Evolutionary conservation across 2,797 vertebrate genomes (phyloP), one percentile per base, ranked within the genome.

Genomic region (Varecia variegata): DNA sequence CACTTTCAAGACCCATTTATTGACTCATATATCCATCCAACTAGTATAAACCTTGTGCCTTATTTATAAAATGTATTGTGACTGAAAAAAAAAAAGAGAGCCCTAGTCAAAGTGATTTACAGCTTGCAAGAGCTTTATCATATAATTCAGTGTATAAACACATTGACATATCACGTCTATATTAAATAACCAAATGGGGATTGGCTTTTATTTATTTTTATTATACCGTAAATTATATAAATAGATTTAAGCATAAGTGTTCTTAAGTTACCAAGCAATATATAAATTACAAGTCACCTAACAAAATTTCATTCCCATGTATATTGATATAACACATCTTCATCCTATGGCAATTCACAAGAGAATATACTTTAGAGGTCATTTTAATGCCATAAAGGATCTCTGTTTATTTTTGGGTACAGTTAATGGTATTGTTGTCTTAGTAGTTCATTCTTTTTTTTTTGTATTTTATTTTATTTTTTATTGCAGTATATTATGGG

Each of bases 1-100:
- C 35, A 47, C 56, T 82, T 97, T 70, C 67, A 56, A 77, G 95
- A 97, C 6, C 74, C 95, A 43, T 94, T 96, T 97, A 96, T 97
- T 95, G 82, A 95, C 65, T n/a, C 7, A 93, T 91, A 52, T 92
- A 87, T 95, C 90, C n/a, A 87, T 95, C 90, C n/a, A 81, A 96
- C 50, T 91, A 77, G 79, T 90, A 94, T 94, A 93, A 97, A 86
- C 30, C 97, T 89, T 94, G 94, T 83, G 43, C 58, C 81, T 94
- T 97, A 88, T 92, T 90, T 97, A 96, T 43, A 35, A 95, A 94
- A 85, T 93, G 21, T 45, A 96, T 58, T 97, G 43, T 96, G 54
- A 88, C 76, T 47, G 73, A 92, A 92, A 84, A 96, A 97, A 96
- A 96, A 54, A 56, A 10, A 80, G 27, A 88, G 27, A 89, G 12